phyloP scores from a whole-genome alignment of 23 tunicate species.

The Clavelina lepadiformis region DNA sequence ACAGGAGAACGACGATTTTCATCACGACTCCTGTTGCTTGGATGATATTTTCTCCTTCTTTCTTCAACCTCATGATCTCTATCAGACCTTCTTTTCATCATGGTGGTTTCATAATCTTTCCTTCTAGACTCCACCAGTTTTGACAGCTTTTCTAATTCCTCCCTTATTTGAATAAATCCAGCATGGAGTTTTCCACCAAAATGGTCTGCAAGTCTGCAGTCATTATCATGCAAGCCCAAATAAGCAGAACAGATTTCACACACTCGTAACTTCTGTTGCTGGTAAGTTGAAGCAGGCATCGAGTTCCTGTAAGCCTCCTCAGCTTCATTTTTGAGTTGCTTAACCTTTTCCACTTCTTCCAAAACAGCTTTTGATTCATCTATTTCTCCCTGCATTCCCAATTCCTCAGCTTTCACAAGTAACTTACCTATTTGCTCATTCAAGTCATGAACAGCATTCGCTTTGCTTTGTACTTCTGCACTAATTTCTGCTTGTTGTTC shows the following conservation, averaged over 20 bases:
- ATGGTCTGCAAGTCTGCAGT: slow-evolving; percentile 94
- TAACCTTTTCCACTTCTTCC: slow-evolving; percentile 78
- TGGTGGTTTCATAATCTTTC: slow-evolving; percentile 24
- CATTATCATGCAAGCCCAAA: slow-evolving; percentile 94
- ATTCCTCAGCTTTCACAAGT: slow-evolving; percentile 83
- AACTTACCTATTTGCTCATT: slow-evolving; percentile 84
- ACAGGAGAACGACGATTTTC: slow-evolving; percentile 13
- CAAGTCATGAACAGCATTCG: slow-evolving; percentile 84
- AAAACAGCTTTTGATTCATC: slow-evolving; percentile 74
- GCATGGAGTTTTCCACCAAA: slow-evolving; percentile 98
- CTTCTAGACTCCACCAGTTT: slow-evolving; percentile 16
- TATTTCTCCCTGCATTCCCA: slow-evolving; percentile 94
- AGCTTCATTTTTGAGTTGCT: slow-evolving; percentile 69
- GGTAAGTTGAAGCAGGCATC: slow-evolving; percentile 97
- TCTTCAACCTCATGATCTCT: slow-evolving; percentile 15
- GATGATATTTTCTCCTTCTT: slow-evolving; percentile 3
- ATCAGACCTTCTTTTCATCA: slow-evolving; percentile 5
- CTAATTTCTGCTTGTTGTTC: slow-evolving; percentile 95
- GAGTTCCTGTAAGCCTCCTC: slow-evolving; percentile 95
- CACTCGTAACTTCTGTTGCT: slow-evolving; percentile 91
- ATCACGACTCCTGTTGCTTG: slow-evolving; percentile 5
- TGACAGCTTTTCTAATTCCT: slow-evolving; percentile 38
- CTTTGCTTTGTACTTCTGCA: slow-evolving; percentile 82
- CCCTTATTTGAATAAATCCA: slow-evolving; percentile 83
- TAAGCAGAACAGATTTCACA: slow-evolving; percentile 98